Conservation (phyloP, 2,888 invertebrate genomes). For the Hyles lineata region DNA sequence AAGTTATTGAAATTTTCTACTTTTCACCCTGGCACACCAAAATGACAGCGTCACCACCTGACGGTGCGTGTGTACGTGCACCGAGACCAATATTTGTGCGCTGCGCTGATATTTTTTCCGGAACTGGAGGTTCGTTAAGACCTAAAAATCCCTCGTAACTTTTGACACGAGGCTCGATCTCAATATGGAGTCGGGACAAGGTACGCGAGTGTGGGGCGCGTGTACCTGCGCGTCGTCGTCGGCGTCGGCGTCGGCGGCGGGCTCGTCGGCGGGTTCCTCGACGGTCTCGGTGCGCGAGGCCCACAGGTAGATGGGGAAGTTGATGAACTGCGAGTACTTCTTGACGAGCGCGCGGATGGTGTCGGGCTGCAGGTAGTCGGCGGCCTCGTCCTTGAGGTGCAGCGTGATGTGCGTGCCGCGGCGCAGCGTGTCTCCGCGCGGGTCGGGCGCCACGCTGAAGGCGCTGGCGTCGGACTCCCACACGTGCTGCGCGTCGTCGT, state of each 20-base stretch:
- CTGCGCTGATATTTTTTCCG: too few relatives aligned
- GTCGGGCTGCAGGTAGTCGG: slow-evolving; percentile 97
- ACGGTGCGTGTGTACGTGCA: too few relatives aligned
- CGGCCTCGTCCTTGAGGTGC: slow-evolving; percentile 98
- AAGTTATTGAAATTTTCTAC: too few relatives aligned
- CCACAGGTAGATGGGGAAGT: slow-evolving; percentile 99
- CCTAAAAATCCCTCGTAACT: too few relatives aligned
- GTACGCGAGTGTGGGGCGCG: too few relatives aligned
- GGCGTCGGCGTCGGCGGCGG: slow-evolving; percentile 39
- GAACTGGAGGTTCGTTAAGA: too few relatives aligned
- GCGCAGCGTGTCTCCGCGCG: slow-evolving; percentile 95
- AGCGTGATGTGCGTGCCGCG: slow-evolving; percentile 95
- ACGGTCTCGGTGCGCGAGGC: slow-evolving; percentile 80
- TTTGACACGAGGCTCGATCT: too few relatives aligned
- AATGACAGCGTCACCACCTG: too few relatives aligned
- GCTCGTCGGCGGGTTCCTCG: slow-evolving; percentile 43
- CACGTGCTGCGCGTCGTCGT: slow-evolving; percentile 96
- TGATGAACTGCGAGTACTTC: slow-evolving; percentile 99
- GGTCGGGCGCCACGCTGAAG: slow-evolving; percentile 96
- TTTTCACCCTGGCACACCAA: too few relatives aligned
- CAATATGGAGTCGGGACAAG: too few relatives aligned
- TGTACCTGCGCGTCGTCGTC: slow-evolving; percentile 53
- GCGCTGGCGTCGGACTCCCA: slow-evolving; percentile 98
- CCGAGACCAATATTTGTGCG: too few relatives aligned
- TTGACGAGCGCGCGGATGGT: slow-evolving; percentile 95